A percentile compares a stretch with the other conserved stretches of the same genome.
phyloP scores from a whole-genome alignment of 2,797 vertebrate genomes.

The Gymnocypris eckloni region DNA sequence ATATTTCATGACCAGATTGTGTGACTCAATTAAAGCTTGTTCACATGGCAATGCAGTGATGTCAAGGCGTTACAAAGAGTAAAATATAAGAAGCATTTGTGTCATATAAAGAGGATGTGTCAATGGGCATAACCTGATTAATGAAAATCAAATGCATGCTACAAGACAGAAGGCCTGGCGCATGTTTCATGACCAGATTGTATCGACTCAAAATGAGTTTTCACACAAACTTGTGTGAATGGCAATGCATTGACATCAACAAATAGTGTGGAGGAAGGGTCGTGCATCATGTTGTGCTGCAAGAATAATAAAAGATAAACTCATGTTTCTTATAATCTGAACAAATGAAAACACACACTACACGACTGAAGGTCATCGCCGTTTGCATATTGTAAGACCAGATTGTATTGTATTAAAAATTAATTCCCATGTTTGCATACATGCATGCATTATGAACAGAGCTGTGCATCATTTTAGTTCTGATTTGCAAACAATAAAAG shows the following conservation, averaged over 20 bases:
- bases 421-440: no score
- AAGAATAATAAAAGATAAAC: background rate
- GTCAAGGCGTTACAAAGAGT: background rate
- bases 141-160: background rate
- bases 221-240: background rate
- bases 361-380: background rate
- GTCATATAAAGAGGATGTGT: background rate
- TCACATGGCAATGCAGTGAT: background rate
- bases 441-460: background rate
- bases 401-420: background rate
- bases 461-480: background rate
- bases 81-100: background rate
- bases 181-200: background rate
- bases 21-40: background rate
- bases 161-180: background rate
- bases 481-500: background rate
- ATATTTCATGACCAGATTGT: background rate
- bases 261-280: background rate
- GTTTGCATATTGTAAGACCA: background rate
- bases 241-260: background rate
- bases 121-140: no score
- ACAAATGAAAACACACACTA: background rate
- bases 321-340: background rate
- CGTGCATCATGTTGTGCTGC: no score
- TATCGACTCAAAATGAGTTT: background rate